Base-by-base conservation (phyloP, 2,113 vertebrate species). In the Pachypanchax playfairii region DNA sequence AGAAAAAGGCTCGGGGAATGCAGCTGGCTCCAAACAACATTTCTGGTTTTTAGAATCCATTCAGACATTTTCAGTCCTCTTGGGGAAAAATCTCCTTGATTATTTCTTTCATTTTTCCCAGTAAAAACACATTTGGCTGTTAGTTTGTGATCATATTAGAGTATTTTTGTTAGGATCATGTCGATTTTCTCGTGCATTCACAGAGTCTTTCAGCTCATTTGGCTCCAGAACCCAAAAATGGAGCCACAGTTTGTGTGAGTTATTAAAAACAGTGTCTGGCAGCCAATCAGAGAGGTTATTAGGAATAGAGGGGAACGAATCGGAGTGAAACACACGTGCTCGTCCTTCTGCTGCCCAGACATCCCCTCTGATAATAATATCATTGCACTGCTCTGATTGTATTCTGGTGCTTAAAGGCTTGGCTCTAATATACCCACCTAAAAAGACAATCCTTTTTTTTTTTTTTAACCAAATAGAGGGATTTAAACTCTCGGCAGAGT, bases 201-300 rank as follows among this genome's bases (percentile, higher is more conserved):
- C 59, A 76, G 65, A 81, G 66, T 69, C 64, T 63, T 64, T 72
- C 56, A 31, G 36, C 77, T 60, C 41, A 54, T 67, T 82, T 84
- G 74, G 84, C 79, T 83, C 62, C 36, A 49, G 52, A 43, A 20
- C 62, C 53, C 31, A 75, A 85, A 85, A 84, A 80, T 80, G 75
- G 62, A 63, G 56, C 38, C 31, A 50, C 58, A 41, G 62, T 85
- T 75, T 78, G 73, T 80, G 85, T 87, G 53, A 71, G 57, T 82
- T 63, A 81, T 90, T 79, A 87, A 88, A 86, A 86, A 87, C 85
- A 75, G 66, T 65, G 48, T 49, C 77, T 74, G 73, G 78, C 83
- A 74, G 73, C 58, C 44, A 50, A 65, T 20, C 58, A 79, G 67
- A 65, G 57, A 65, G 77, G 73, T 79, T 85, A 87, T 88, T 79